Base-by-base conservation (phyloP, 2,888 invertebrate genomes). In the Pilophorus perplexus region DNA sequence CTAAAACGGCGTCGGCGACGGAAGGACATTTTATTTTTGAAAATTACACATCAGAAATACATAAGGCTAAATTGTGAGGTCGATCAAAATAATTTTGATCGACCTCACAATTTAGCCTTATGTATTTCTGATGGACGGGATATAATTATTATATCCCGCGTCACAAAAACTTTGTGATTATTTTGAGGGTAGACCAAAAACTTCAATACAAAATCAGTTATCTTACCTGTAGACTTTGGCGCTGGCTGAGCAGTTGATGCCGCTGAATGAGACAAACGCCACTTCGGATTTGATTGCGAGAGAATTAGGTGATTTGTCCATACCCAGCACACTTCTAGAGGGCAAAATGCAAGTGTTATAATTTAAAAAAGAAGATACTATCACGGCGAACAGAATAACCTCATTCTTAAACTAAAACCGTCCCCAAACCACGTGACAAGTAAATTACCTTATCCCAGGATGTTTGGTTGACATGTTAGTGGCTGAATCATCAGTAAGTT, bases 161-260 rank as follows among this genome's bases (percentile, higher is more conserved):
- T n/a, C n/a, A n/a, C n/a, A n/a, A n/a, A n/a, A n/a, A n/a, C n/a
- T n/a, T n/a, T n/a, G n/a, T n/a, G n/a, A n/a, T n/a, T n/a, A n/a
- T n/a, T n/a, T n/a, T n/a, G n/a, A n/a, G n/a, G n/a, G n/a, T n/a
- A n/a, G n/a, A n/a, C n/a, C n/a, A n/a, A n/a, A n/a, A n/a, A n/a
- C n/a, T n/a, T n/a, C n/a, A n/a, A n/a, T n/a, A n/a, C n/a, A n/a
- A n/a, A n/a, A n/a, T n/a, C n/a, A n/a, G n/a, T n/a, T n/a, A n/a
- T n/a, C n/a, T 74, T 75, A 83, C 84, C 79, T 80, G 73, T 82
- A 84, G 67, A 82, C 80, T 75, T 80, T 80, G 14, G 81, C 80
- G 3, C 79, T 78, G 50, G 80, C 78, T 70, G 79, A 78, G 64
- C 80, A 80, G 67, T 75, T 88, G 2, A 83, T 79, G 82, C 88